Percentiles rank a stretch among this genome's conserved stretches.
These are phyloP conservation scores for Parapristionchus giblindavisi DNA, from an alignment of 2,888 invertebrate species.

Conservation along the genomic window DNA sequence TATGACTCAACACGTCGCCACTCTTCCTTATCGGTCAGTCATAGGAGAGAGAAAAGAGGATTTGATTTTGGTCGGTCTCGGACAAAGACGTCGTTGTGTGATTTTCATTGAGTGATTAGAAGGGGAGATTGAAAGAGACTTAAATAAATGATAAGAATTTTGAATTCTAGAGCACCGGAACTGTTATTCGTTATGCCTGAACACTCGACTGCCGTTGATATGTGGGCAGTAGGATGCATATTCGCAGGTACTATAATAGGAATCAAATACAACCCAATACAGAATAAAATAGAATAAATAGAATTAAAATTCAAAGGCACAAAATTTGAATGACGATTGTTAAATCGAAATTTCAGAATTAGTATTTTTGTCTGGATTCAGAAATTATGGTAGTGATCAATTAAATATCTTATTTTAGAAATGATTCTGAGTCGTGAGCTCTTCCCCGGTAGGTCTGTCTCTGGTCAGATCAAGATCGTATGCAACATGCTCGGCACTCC, in stretches of 20 bases:
- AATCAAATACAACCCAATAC: too few relatives aligned
- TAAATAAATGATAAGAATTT: not conserved
- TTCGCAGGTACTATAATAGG: constrained; percentile 55
- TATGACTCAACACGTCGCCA: constrained; percentile 67
- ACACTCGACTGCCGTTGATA: constrained; percentile 66
- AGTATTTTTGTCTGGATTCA: too few relatives aligned
- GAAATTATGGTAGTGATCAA: too few relatives aligned
- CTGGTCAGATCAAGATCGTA: constrained; percentile 64
- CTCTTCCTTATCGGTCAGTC: constrained; percentile 57
- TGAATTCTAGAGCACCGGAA: constrained; percentile 60
- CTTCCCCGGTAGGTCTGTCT: constrained; percentile 63
- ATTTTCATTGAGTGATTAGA: not conserved
- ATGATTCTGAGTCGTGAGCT: constrained; percentile 63
- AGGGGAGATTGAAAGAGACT: not conserved
- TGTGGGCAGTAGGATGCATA: constrained; percentile 68
- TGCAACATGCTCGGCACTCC: constrained; percentile 61
- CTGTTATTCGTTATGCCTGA: constrained; percentile 65
- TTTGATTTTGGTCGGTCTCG: too few relatives aligned
- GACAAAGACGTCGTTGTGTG: too few relatives aligned
- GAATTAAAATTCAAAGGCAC: too few relatives aligned
- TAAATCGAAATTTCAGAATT: too few relatives aligned
- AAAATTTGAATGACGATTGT: too few relatives aligned
- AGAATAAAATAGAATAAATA: too few relatives aligned
- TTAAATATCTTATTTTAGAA: constrained; percentile 42
- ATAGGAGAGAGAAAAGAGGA: too few relatives aligned